Conservation (phyloP, 2,888 invertebrate species). For the Drosophila hamatofila region DNA sequence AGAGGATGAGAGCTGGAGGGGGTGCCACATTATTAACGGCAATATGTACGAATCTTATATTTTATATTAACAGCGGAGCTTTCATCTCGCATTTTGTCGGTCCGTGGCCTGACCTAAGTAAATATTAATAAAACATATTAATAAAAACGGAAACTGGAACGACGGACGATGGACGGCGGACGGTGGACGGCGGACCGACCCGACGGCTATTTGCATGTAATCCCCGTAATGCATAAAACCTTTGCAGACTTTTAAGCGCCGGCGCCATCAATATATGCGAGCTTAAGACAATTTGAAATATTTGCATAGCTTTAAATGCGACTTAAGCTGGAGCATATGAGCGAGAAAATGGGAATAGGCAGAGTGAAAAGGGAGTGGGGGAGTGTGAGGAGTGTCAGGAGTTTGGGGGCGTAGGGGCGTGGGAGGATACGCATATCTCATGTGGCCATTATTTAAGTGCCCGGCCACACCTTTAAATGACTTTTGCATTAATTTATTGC, state of each 20-base stretch:
- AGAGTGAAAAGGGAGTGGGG: background rate
- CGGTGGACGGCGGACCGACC: constrained; percentile 42
- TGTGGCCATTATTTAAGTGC: constrained; percentile 60
- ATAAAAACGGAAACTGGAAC: constrained; percentile 68
- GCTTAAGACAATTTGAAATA: constrained; percentile 62
- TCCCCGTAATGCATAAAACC: constrained; percentile 75
- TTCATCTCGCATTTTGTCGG: constrained; percentile 62
- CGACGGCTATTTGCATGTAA: constrained; percentile 77
- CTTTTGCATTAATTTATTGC: constrained; percentile 77
- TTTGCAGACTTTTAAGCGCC: constrained; percentile 30
- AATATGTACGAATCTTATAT: constrained; percentile 53
- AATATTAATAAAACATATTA: constrained; percentile 83
- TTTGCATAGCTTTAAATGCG: constrained; percentile 60
- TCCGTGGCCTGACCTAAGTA: constrained; percentile 75
- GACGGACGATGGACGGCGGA: constrained; percentile 39
- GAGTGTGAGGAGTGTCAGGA: background rate
- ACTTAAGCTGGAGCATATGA: constrained; percentile 34
- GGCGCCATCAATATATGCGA: constrained; percentile 42
- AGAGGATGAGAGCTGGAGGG: background rate
- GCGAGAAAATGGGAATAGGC: background rate
- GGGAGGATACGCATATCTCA: constrained; percentile 39
- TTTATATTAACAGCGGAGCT: constrained; percentile 56
- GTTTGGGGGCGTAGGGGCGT: background rate
- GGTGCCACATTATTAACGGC: constrained; percentile 67
- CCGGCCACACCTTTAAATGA: constrained; percentile 68